phyloP scores from a whole-genome alignment of 2,888 invertebrate genomes.

The Drosophila crucigera region DNA sequence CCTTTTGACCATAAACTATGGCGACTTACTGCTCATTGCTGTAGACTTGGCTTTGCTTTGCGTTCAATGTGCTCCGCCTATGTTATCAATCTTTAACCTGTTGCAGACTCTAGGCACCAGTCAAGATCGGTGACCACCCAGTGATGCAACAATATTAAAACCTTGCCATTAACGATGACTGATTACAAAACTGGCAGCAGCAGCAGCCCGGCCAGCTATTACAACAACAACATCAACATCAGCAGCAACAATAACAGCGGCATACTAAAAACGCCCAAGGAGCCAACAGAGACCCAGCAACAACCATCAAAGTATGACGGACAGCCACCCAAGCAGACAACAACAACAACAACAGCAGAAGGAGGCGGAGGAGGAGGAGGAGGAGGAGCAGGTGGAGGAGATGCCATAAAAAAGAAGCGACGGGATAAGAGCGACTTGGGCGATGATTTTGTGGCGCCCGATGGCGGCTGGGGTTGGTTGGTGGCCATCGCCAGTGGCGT shows the following conservation, averaged over 20 bases:
- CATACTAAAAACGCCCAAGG: conserved; percentile 44
- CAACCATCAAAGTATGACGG: conserved; percentile 30
- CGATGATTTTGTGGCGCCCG: conserved; percentile 89
- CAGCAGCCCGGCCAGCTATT: conserved; percentile 28
- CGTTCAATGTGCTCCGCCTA: background rate
- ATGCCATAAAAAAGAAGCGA: conserved; percentile 77
- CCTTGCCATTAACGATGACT: conserved; percentile 59
- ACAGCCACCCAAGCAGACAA: conserved; percentile 35
- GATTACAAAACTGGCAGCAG: conserved; percentile 60
- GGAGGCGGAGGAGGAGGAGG: background rate
- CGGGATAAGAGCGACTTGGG: conserved; percentile 84
- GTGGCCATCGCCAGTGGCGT: conserved; percentile 90
- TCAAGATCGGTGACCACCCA: conserved; percentile 42
- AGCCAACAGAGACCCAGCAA: conserved; percentile 11
- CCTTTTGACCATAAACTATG: background rate
- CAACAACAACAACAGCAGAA: conserved; percentile 26
- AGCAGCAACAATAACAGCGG: conserved; percentile 24
- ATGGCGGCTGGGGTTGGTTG: conserved; percentile 92
- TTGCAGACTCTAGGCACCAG: conserved; percentile 29
- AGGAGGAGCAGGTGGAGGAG: background rate
- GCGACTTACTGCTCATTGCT: background rate
- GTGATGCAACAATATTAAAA: conserved; percentile 44
- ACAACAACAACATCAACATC: conserved; percentile 38
- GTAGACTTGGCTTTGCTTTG: background rate
- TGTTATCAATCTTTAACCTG: conserved; percentile 10